These are phyloP conservation scores for Eupithecia inturbata DNA, from an alignment of 2,888 invertebrate species.

Conservation along the genomic window DNA sequence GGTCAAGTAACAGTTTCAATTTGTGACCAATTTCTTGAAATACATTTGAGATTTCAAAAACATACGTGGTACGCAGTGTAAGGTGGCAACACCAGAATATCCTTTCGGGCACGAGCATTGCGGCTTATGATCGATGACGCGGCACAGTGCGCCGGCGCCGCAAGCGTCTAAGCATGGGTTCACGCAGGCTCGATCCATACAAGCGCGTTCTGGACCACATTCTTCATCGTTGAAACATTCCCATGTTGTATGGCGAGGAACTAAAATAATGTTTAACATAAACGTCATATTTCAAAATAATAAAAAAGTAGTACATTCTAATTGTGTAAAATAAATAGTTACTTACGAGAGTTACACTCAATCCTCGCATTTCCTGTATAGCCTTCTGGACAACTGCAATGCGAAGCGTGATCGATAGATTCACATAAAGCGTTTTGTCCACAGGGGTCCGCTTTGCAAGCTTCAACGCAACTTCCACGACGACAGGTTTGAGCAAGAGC, in stretches of 20 bases:
- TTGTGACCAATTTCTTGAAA: background rate
- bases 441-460: conserved; percentile 90
- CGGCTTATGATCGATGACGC: conserved; percentile 89
- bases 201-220: conserved; percentile 89
- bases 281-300: background rate
- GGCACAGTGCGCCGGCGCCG: conserved; percentile 91
- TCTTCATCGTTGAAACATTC: conserved; percentile 92
- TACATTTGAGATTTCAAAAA: background rate
- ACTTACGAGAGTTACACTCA: conserved; percentile 87
- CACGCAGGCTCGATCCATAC: conserved; percentile 89
- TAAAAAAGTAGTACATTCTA: background rate
- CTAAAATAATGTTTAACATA: conserved; percentile 51
- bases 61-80: conserved; percentile 92
- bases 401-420: conserved; percentile 89
- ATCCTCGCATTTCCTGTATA: conserved; percentile 91
- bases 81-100: conserved; percentile 88
- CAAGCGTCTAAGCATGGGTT: conserved; percentile 92
- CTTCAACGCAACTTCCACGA: conserved; percentile 90
- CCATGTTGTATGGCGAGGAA: conserved; percentile 75
- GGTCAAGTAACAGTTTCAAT: background rate
- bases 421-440: conserved; percentile 93
- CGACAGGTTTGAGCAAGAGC: conserved; percentile 89
- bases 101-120: conserved; percentile 92
- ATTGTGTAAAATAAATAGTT: background rate
- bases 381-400: conserved; percentile 91